These are phyloP conservation scores for Benthosema pterotum DNA, from an alignment of 2,797 vertebrate species.

Conservation along the genomic window DNA sequence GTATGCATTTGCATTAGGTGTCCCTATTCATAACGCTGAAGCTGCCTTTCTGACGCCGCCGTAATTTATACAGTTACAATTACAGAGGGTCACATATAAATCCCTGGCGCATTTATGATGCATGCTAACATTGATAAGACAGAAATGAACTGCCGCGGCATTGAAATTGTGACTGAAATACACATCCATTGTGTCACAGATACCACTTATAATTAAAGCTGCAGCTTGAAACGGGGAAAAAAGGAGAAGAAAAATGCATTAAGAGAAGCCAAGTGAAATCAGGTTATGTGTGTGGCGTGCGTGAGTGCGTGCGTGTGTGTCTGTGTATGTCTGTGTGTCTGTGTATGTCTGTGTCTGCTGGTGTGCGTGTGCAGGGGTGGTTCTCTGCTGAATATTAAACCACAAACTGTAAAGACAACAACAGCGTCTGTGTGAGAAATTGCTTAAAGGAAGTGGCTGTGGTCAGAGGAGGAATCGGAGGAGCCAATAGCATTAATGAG, in stretches of 20 bases:
- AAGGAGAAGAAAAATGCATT: constrained; percentile 60
- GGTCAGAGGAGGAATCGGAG: constrained; percentile 75
- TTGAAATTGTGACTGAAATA: constrained; percentile 71
- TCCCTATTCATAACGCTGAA: constrained; percentile 46
- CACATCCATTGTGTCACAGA: constrained; percentile 73
- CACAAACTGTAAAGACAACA: constrained; percentile 76
- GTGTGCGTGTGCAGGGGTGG: constrained; percentile 46
- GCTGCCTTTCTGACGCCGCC: constrained; percentile 56
- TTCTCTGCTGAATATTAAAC: constrained; percentile 77
- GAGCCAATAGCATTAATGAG: constrained; percentile 81
- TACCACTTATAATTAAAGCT: constrained; percentile 78
- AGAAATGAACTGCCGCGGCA: constrained; percentile 67
- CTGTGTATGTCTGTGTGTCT: background rate
- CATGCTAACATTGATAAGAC: constrained; percentile 69
- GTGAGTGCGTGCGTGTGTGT: background rate
- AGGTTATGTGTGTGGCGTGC: constrained; percentile 37
- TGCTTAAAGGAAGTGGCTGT: constrained; percentile 79
- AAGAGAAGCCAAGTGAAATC: constrained; percentile 68
- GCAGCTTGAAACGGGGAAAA: constrained; percentile 69
- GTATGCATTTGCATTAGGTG: constrained; percentile 53
- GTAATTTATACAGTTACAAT: constrained; percentile 69
- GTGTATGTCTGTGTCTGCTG: background rate
- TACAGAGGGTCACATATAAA: constrained; percentile 64
- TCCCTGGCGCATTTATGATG: constrained; percentile 74
- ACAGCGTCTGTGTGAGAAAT: constrained; percentile 70